These are phyloP conservation scores for Spinibarbus caldwelli DNA, from an alignment of 2,797 vertebrate genomes.

Conservation along the genomic window DNA sequence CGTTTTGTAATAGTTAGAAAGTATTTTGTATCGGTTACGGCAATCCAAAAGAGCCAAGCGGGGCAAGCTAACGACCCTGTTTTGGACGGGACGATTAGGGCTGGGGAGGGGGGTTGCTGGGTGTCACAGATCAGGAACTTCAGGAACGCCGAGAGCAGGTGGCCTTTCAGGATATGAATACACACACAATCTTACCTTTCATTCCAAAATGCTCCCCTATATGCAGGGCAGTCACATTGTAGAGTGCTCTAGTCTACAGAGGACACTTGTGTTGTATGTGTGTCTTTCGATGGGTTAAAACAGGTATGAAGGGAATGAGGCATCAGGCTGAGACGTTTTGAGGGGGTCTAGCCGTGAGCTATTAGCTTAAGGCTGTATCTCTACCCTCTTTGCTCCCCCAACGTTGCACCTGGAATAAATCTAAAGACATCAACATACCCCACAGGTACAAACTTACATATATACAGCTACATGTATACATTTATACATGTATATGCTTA, in stretches of 20 bases:
- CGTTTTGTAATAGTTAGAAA: constrained; percentile 55
- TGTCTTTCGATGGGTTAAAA: constrained; percentile 15
- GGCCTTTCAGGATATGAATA: constrained; percentile 62
- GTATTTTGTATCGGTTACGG: constrained; percentile 35
- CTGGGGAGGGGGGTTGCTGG: not conserved
- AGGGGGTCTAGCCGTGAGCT: constrained; percentile 60
- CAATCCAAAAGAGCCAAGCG: not conserved
- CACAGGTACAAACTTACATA: too few relatives aligned
- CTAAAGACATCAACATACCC: constrained; percentile 7
- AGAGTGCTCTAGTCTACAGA: not conserved
- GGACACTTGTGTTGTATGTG: constrained; percentile 9
- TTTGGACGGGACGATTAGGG: not conserved
- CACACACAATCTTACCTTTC: constrained; percentile 70
- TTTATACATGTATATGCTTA: not conserved
- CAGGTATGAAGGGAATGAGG: constrained; percentile 37
- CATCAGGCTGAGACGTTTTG: constrained; percentile 7
- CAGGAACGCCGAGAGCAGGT: constrained; percentile 63
- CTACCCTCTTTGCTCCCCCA: not conserved
- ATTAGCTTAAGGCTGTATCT: constrained; percentile 16
- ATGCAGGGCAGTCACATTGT: constrained; percentile 14
- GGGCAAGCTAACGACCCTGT: not conserved
- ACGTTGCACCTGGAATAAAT: constrained; percentile 15
- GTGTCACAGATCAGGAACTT: constrained; percentile 32
- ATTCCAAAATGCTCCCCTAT: constrained; percentile 64
- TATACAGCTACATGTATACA: not conserved